A percentile compares a stretch with the other conserved stretches of the same genome.
phyloP scores from a whole-genome alignment of 2,888 invertebrate genomes.

The Caenorhabditis sp. region DNA sequence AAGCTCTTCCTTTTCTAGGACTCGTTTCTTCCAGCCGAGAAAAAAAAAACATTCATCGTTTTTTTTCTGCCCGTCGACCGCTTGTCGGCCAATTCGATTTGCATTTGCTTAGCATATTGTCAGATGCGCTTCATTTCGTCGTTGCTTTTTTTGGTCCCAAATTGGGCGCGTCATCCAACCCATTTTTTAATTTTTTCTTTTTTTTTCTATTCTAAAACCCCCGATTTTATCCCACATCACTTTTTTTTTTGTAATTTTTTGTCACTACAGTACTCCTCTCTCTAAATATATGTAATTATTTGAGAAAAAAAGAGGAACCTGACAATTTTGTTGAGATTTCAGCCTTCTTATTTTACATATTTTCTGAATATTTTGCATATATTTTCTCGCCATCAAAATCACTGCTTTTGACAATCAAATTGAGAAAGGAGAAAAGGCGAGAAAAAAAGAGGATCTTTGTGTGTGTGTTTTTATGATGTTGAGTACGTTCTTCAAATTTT shows the following conservation, averaged over 20 bases:
- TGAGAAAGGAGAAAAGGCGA: not conserved
- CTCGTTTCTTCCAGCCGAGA: not conserved
- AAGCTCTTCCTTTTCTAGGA: not conserved
- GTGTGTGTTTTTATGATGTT: not conserved
- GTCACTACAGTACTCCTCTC: too few relatives aligned
- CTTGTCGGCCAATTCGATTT: not conserved
- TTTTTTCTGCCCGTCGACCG: not conserved
- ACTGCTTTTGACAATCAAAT: not conserved
- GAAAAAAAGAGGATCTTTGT: not conserved
- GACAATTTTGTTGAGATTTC: too few relatives aligned
- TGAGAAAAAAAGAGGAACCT: too few relatives aligned
- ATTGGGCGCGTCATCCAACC: too few relatives aligned
- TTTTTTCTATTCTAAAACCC: not conserved
- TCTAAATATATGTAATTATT: too few relatives aligned
- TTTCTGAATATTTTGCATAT: not conserved
- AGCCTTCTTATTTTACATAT: too few relatives aligned
- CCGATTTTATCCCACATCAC: too few relatives aligned
- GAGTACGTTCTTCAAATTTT: conserved; percentile 1
- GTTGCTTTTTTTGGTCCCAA: too few relatives aligned
- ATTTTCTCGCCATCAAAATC: not conserved
- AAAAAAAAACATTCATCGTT: not conserved
- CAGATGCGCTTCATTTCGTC: not conserved
- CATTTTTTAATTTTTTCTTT: not conserved
- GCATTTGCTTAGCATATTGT: conserved; percentile 1
- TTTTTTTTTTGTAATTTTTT: not conserved